Conservation (phyloP, 2,888 invertebrate species). For the Linnaemya tessellans region DNA sequence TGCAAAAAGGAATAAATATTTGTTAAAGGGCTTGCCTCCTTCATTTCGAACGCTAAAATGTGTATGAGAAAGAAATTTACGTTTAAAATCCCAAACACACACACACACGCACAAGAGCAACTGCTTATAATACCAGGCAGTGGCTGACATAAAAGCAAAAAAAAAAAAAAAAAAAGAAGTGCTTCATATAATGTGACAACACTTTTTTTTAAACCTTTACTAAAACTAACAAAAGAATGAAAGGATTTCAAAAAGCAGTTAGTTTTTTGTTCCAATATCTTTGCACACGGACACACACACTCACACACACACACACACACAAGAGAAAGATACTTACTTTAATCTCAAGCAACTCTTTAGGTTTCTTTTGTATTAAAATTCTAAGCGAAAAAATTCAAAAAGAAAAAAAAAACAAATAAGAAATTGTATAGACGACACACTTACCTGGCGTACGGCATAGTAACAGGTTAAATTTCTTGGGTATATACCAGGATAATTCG, state of each 20-base stretch:
- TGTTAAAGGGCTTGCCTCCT: slow-evolving; percentile 38
- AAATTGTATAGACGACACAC: slow-evolving; percentile 63
- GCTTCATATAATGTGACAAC: slow-evolving; percentile 36
- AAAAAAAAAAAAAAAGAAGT: neutral
- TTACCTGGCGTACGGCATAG: slow-evolving; percentile 91
- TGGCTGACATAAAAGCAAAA: neutral
- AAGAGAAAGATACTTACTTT: slow-evolving; percentile 40
- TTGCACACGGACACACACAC: slow-evolving; percentile 7
- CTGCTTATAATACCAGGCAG: slow-evolving; percentile 23
- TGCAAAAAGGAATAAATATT: slow-evolving; percentile 4
- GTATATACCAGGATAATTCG: slow-evolving; percentile 96
- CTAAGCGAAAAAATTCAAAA: neutral
- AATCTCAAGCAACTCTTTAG: slow-evolving; percentile 53
- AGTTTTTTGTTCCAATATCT: slow-evolving; percentile 12
- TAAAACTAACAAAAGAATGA: slow-evolving; percentile 48
- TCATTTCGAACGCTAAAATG: neutral
- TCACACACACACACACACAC: neutral
- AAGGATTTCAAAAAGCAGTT: slow-evolving; percentile 46
- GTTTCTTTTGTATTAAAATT: slow-evolving; percentile 35
- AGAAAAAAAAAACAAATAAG: neutral
- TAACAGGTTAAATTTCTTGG: slow-evolving; percentile 97
- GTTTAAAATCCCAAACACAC: slow-evolving; percentile 9
- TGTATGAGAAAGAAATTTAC: slow-evolving; percentile 18
- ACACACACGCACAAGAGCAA: slow-evolving; percentile 16
- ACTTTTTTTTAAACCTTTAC: slow-evolving; percentile 46